Evolutionary conservation across 2,888 invertebrate genomes (phyloP), one percentile per base, ranked within the genome.

Genomic region (Zootermopsis nevadensis): DNA sequence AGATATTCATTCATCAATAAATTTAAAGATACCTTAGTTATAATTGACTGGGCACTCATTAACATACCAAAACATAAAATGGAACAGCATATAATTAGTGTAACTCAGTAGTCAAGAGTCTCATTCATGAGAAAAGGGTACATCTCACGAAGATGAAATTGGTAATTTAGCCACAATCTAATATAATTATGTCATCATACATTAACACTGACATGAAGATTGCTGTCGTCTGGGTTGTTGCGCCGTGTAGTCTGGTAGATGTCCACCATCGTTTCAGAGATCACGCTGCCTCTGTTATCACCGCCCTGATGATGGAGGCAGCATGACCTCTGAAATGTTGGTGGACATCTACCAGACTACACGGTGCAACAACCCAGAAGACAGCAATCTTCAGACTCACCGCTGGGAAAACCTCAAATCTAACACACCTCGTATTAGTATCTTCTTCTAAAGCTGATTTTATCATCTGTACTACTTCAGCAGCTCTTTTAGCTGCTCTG

Each of bases 401-500:
- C n/a, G n/a, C n/a, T n/a, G n/a, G n/a, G n/a, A n/a, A n/a, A n/a
- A n/a, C n/a, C n/a, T n/a, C n/a, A n/a, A n/a, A n/a, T n/a, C n/a
- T n/a, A n/a, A n/a, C 85, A 86, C 87, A 94, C 93, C 94, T 92
- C 82, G 91, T 89, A 86, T 92, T 90, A 81, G 91, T 91, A 90
- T 97, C 96, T 82, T 90, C 88, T 83, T 91, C 90, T 24, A 96
- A 90, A 33, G 91, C 90, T 74, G 92, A 90, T 89, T 95, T 96
- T n/a, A 97, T 92, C 85, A 91, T 89, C 83, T 94, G 92, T 0
- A 96, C 94, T 33, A 96, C 89, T 77, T 90, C 89, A 86, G 91
- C 92, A n/a, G 94, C 94, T 87, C 94, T 92, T 35, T 91, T 91
- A 0, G 94, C 93, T 19, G 96, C 96, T 87, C 91, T 92, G 67